Percentiles rank a stretch among this genome's conserved stretches.
These are phyloP conservation scores for Carassius auratus DNA, from an alignment of 2,113 vertebrate species.

Conservation along the genomic window DNA sequence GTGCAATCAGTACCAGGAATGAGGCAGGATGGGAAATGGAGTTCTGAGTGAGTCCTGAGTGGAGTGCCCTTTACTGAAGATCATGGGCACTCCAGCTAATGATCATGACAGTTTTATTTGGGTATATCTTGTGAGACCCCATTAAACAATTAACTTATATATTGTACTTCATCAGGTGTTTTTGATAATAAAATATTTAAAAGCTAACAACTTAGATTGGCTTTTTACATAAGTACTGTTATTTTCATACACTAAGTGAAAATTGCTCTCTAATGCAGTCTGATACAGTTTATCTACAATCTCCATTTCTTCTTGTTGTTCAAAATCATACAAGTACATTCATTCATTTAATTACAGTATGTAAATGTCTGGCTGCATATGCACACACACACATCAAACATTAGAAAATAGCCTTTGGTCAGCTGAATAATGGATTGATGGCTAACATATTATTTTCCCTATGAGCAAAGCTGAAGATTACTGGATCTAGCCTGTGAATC, in stretches of 20 bases:
- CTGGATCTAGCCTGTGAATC: neutral
- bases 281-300: neutral
- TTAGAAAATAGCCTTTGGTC: neutral
- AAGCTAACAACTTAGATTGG: neutral
- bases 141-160: neutral
- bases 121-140: neutral
- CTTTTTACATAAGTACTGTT: neutral
- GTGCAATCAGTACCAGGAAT: too few species aligned
- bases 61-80: too few species aligned
- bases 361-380: neutral
- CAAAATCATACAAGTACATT: neutral
- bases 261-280: neutral
- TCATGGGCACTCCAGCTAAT: too few species aligned
- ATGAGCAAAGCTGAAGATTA: neutral
- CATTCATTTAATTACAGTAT: neutral
- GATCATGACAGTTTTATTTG: too few species aligned
- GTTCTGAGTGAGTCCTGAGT: too few species aligned
- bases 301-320: neutral
- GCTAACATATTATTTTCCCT: neutral
- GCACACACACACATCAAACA: neutral
- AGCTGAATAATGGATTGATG: conserved; percentile 1
- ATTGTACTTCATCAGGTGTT: neutral
- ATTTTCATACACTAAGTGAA: too few species aligned
- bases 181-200: neutral
- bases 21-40: too few species aligned